Evolutionary conservation across 2,113 vertebrate species (phyloP), one percentile per base, ranked within the genome.

Genomic region (Nothoprocta pentlandii): DNA sequence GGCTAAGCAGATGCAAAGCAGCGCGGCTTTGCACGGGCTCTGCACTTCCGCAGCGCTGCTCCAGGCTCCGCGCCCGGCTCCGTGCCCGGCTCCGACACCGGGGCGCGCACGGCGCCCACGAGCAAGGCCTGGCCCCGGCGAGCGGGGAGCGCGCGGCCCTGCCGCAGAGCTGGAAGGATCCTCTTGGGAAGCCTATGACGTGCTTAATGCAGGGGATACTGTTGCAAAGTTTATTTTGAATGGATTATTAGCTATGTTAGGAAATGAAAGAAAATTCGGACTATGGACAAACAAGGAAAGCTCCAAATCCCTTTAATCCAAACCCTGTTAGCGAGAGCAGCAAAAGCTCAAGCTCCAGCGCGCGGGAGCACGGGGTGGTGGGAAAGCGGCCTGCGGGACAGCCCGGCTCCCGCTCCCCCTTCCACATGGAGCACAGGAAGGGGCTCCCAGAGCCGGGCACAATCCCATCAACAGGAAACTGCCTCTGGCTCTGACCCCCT

Each of bases 121-220:
- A 94, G 44, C 39, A 62, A 79, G 2, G 32, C 15, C 19, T 0
- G 46, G n/a, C 46, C 39, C 63, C 54, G 0, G 0, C 67, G 36
- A 39, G 0, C 0, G 56, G 32, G 19, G 12, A 63, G 32, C 1
- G 0, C 1, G 0, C 3, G 9, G 14, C 6, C 42, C 44, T 53
- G 58, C 66, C 32, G 56, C 30, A 68, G 67, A 67, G 61, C 56
- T 32, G 11, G 0, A 2, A 34, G 34, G 81, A 23, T 64, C 51
- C 70, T 77, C 30, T 34, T 63, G 14, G 54, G 41, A 89, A 59
- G 34, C 86, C 61, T 32, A 16, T n/a, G 30, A 46, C 25, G 5
- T 5, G 41, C 61, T 47, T 89, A 78, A 69, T 13, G 8, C 42
- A 75, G n/a, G 68, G 63, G 16, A 80, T 39, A 67, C 28, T 61